These are phyloP conservation scores for Metaphire vulgaris DNA, from an alignment of 1,140 invertebrate genomes.

Conservation along the genomic window DNA sequence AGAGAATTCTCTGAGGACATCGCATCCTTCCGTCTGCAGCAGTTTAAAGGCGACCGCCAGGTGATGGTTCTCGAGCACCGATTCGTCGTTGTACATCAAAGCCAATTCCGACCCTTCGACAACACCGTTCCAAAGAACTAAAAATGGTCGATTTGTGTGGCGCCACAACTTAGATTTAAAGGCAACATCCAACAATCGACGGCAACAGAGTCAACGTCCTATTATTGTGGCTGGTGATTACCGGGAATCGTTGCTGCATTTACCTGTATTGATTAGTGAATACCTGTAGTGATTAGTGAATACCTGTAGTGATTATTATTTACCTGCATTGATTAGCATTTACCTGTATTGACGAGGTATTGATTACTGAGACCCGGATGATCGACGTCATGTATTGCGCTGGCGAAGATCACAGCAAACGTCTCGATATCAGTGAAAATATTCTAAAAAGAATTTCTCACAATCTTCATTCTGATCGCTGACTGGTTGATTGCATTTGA, in stretches of 20 bases:
- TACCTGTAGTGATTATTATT: neutral
- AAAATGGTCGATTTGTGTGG: neutral
- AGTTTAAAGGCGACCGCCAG: conserved; percentile 95
- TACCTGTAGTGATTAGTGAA: neutral
- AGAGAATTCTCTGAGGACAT: conserved; percentile 81
- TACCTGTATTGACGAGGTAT: conserved; percentile 55
- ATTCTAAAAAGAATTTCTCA: conserved; percentile 56
- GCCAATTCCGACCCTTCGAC: conserved; percentile 84
- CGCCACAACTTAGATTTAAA: conserved; percentile 31
- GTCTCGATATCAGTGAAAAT: conserved; percentile 61
- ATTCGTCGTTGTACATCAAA: conserved; percentile 96
- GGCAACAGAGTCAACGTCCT: neutral
- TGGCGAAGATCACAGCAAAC: conserved; percentile 56
- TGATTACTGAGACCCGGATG: conserved; percentile 58
- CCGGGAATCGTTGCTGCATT: neutral
- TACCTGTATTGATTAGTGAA: neutral
- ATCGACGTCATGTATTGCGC: conserved; percentile 57
- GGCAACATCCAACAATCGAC: neutral
- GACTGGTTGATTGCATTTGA: neutral
- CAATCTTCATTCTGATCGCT: neutral
- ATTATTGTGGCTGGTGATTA: neutral
- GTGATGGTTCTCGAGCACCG: conserved; percentile 96
- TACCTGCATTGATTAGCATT: neutral
- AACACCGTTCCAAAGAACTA: too few relatives aligned
- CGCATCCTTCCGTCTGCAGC: conserved; percentile 91